Conservation (phyloP, 2,888 invertebrate genomes). For the Ceraclea dissimilis region DNA sequence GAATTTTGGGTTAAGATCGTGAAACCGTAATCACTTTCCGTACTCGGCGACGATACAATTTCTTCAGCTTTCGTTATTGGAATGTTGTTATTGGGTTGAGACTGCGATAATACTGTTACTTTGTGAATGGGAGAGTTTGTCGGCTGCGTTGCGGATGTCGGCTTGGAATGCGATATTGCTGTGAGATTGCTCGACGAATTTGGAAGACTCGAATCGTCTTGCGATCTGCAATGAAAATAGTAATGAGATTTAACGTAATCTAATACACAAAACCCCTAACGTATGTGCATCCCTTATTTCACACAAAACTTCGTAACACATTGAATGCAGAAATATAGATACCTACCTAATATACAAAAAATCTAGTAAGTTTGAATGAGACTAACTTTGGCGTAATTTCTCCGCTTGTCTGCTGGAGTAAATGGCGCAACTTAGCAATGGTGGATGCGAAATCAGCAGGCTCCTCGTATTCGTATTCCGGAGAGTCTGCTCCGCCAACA, state of each 20-base stretch:
- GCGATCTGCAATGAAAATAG: constrained; percentile 12
- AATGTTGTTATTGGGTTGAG: background rate
- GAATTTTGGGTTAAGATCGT: constrained; percentile 23
- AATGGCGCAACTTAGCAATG: constrained; percentile 59
- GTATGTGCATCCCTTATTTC: too few species aligned
- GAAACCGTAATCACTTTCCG: constrained; percentile 23
- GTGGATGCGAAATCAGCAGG: constrained; percentile 64
- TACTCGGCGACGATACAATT: constrained; percentile 13
- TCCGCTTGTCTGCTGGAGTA: constrained; percentile 51
- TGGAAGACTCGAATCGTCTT: constrained; percentile 15
- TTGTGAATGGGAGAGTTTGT: constrained; percentile 19
- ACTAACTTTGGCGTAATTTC: constrained; percentile 25
- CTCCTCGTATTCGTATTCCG: constrained; percentile 67
- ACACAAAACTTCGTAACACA: too few species aligned
- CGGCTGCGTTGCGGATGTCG: constrained; percentile 6
- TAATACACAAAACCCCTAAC: too few species aligned
- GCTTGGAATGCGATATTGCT: constrained; percentile 2
- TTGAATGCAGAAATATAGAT: background rate
- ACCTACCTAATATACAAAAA: background rate
- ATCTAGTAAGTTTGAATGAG: too few species aligned
- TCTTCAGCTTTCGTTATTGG: constrained; percentile 11
- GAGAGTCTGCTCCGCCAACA: constrained; percentile 41
- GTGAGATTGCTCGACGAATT: constrained; percentile 1
- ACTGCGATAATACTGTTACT: background rate
- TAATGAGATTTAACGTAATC: background rate